These are phyloP conservation scores for Paragorgia papillata DNA, from an alignment of 92 coral and sea anemone species.

Conservation along the genomic window DNA sequence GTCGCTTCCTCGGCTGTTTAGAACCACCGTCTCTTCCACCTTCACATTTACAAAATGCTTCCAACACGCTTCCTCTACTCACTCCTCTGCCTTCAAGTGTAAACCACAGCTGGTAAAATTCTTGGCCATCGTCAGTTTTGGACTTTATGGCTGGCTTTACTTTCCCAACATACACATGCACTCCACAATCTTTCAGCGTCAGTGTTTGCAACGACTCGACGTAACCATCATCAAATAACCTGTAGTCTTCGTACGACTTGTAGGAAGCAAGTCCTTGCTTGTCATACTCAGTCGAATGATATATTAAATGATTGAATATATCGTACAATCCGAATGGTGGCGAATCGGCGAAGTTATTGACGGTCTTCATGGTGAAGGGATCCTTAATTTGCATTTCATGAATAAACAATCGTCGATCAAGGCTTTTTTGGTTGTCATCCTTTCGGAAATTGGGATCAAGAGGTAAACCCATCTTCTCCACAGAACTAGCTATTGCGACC, in stretches of 20 bases:
- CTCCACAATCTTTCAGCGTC: conserved; percentile 55
- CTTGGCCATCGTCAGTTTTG: conserved; percentile 41
- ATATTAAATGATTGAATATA: no score
- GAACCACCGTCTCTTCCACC: conserved; percentile 33
- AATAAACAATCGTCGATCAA: no score
- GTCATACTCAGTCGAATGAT: no score
- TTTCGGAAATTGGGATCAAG: no score
- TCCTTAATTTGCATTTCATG: no score
- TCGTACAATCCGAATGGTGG: no score
- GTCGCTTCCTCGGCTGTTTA: conserved; percentile 19
- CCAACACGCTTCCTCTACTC: conserved; percentile 15
- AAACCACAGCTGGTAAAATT: conserved; percentile 21
- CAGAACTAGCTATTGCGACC: no score
- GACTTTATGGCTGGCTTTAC: conserved; percentile 53
- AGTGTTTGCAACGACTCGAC: conserved; percentile 63
- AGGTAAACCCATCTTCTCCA: no score
- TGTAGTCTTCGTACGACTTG: conserved; percentile 24
- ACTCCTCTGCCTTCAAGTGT: conserved; percentile 12
- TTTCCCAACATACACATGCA: conserved; percentile 63
- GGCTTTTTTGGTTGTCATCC: no score
- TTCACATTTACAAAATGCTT: no score
- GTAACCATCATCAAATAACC: conserved; percentile 62
- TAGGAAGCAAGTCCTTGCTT: conserved; percentile 30
- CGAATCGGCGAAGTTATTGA: no score
- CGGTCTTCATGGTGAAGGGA: no score